Base-by-base conservation (phyloP, 2,113 vertebrate genomes). In the Sinocyclocheilus anophthalmus region DNA sequence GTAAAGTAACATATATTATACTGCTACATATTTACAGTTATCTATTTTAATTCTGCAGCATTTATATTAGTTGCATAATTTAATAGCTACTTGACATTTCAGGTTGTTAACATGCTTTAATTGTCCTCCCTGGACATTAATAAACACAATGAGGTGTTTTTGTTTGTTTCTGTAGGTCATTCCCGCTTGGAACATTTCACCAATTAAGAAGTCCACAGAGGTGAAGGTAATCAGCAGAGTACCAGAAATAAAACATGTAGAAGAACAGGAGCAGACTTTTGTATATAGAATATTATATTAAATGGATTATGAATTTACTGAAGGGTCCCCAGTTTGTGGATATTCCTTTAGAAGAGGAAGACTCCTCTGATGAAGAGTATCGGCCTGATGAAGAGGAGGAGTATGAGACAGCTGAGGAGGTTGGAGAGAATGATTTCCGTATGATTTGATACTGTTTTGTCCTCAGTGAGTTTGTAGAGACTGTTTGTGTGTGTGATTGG, bases 331-430 rank as follows among this genome's bases (percentile, higher is more conserved):
- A 98, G 93, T 99, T 99, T 84, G 96, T 98, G 70, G 98, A 99
- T 90, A 99, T 99, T 88, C 96, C 96, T 14, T 94, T 99, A 5
- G 97, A 96, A 87, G 98, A 99, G 13, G 98, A 99, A 80, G 98
- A 99, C 89, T 99, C 98, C 0, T 99, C 98, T 50, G 98, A 98
- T 91, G 98, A 99, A 88, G 98, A 99, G 77, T 99, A 99, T 87
- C 94, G 92, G 14, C 98, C 98, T 3, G 97, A 98, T 2, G 98
- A 99, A 12, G 98, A 99, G 0, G 98, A 99, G 0, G 98, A 98
- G 73, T 97, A 99, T 8, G 98, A 99, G 92, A 99, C 97, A 0
- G 96, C 96, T 4, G 98, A 99, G 81, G 95, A 95, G 0, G 94
- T 96, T 84, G 88, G 91, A 37, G 50, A 76, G 22, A 61, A 16